These are phyloP conservation scores for Gymnothorax reevesii DNA, from an alignment of 2,797 vertebrate genomes.

Conservation along the genomic window DNA sequence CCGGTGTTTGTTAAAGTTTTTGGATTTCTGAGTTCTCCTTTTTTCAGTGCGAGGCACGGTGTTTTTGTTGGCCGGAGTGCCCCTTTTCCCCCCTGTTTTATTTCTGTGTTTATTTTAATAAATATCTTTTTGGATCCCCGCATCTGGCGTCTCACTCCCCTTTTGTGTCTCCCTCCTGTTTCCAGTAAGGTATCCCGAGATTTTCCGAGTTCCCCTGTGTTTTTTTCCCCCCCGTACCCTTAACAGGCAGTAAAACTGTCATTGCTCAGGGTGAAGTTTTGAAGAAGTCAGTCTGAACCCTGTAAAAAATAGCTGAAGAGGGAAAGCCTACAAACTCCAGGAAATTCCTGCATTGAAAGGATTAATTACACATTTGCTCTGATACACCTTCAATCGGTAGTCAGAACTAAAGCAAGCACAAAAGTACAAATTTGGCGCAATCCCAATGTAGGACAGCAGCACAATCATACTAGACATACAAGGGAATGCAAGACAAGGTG, in stretches of 20 bases:
- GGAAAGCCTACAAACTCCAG: neutral
- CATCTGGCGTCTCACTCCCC: too few relatives aligned
- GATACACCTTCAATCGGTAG: neutral
- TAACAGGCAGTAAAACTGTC: conserved; percentile 45
- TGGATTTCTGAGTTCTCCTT: too few relatives aligned
- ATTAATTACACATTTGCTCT: neutral
- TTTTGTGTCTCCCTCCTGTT: too few relatives aligned
- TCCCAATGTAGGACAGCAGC: neutral
- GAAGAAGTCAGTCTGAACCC: neutral
- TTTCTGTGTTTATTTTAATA: too few relatives aligned
- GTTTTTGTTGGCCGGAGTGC: too few relatives aligned
- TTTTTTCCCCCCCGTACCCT: too few relatives aligned
- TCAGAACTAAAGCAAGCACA: neutral
- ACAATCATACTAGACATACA: neutral
- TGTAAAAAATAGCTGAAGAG: neutral
- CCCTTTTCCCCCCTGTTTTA: too few relatives aligned
- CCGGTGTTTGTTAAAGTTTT: too few relatives aligned
- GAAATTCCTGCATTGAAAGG: neutral
- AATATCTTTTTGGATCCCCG: too few relatives aligned
- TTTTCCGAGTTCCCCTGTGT: too few relatives aligned
- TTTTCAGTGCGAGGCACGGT: too few relatives aligned
- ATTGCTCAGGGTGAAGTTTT: conserved; percentile 42
- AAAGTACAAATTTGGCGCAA: neutral
- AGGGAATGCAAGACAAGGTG: neutral
- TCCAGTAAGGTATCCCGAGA: too few relatives aligned